Conservation (phyloP, 2,113 vertebrate genomes). For the Aramus guarauna region DNA sequence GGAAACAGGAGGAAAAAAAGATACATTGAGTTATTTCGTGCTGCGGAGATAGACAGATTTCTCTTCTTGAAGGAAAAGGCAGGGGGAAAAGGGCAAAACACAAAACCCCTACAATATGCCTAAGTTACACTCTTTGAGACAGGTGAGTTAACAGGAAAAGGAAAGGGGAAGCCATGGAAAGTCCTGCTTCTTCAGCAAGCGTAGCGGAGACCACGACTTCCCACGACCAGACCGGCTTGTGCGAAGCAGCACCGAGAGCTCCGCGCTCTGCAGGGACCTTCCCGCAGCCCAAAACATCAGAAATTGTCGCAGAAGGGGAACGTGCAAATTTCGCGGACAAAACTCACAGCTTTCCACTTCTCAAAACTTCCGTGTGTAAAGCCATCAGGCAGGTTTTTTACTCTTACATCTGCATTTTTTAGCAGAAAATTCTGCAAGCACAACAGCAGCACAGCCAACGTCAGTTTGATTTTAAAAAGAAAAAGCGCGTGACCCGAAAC, state of each 20-base stretch:
- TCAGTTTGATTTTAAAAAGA: conserved; percentile 45
- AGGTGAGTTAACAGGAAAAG: neutral
- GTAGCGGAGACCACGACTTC: neutral
- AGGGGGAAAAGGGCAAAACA: too few relatives aligned
- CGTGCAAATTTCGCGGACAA: neutral
- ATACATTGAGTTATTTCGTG: neutral
- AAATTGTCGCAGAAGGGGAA: neutral
- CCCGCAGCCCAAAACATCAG: neutral
- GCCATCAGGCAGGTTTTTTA: conserved; percentile 14
- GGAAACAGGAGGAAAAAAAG: conserved; percentile 20
- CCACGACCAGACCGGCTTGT: neutral
- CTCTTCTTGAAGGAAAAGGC: neutral
- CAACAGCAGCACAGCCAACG: conserved; percentile 14
- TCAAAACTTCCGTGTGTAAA: neutral
- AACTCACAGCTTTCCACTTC: neutral
- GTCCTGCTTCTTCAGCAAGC: neutral
- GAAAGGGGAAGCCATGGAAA: neutral
- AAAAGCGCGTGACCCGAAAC: conserved; percentile 7
- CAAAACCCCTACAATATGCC: neutral
- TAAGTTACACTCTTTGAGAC: neutral
- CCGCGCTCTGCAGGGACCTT: neutral
- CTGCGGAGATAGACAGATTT: neutral
- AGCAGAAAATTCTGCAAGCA: conserved; percentile 46
- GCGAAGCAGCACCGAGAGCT: neutral
- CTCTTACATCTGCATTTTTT: conserved; percentile 34